Percentiles rank a stretch among this genome's conserved stretches.
Conservation (phyloP, 2,888 invertebrate genomes). For the Tinea semifulvella region DNA sequence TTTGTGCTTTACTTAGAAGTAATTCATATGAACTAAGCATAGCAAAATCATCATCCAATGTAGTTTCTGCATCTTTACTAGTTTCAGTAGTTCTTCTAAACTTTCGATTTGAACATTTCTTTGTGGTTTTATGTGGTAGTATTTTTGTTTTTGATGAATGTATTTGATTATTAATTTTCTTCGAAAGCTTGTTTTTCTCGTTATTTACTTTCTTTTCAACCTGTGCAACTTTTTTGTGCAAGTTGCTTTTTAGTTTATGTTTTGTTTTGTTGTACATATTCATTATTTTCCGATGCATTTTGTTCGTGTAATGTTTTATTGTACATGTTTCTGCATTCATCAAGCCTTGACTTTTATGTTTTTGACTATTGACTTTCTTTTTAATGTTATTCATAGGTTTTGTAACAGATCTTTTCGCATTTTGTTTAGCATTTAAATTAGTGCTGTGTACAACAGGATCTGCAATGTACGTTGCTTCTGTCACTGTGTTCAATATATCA, state of each 20-base stretch:
- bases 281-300: slow-evolving; percentile 31
- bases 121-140: background rate
- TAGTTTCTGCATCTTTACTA: slow-evolving; percentile 20
- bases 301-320: background rate
- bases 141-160: slow-evolving; percentile 7
- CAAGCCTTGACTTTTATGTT: background rate
- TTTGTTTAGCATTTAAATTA: too few species aligned
- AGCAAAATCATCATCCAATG: slow-evolving; percentile 29
- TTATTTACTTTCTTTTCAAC: slow-evolving; percentile 24
- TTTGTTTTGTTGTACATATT: slow-evolving; percentile 31
- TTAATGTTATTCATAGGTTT: too few species aligned
- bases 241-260: slow-evolving; percentile 28
- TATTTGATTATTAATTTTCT: too few species aligned
- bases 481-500: slow-evolving; percentile 30
- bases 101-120: too few species aligned
- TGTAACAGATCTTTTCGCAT: too few species aligned
- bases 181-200: slow-evolving; percentile 14
- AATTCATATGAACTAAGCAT: slow-evolving; percentile 36
- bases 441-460: too few species aligned
- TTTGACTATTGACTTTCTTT: background rate
- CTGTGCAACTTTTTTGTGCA: slow-evolving; percentile 24
- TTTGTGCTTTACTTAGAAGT: slow-evolving; percentile 32
- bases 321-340: background rate
- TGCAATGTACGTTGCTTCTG: slow-evolving; percentile 29
- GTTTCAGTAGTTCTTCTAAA: background rate